Evolutionary conservation across 2,888 invertebrate species (phyloP).

Genomic region (Limnephilus lunatus): DNA sequence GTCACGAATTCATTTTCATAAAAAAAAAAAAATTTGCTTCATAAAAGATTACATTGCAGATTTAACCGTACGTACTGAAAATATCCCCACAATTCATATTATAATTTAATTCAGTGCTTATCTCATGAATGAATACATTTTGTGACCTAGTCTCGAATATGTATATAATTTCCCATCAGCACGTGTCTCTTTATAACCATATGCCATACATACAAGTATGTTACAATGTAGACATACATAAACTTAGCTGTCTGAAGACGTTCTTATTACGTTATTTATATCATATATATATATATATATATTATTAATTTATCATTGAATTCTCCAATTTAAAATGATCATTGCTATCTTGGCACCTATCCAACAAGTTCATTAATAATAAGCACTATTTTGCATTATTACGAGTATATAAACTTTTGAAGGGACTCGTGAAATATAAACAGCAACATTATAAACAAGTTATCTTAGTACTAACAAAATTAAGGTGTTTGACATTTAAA

Average conservation of each 20-base stretch:
- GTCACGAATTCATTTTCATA: neutral
- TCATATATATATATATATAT: neutral
- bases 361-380: neutral
- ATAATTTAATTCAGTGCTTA: neutral
- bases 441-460: neutral
- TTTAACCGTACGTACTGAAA: neutral
- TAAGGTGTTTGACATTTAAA: neutral
- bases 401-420: neutral
- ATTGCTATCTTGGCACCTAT: neutral
- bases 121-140: conserved; percentile 44
- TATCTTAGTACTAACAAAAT: neutral
- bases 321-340: neutral
- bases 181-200: conserved; percentile 22
- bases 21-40: neutral
- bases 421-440: neutral
- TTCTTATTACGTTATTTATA: neutral
- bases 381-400: neutral
- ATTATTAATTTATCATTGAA: neutral
- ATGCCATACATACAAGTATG: neutral
- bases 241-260: neutral
- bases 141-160: conserved; percentile 33
- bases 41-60: neutral
- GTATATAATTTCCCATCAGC: conserved; percentile 26
- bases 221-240: neutral
- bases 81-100: neutral